A percentile compares a stretch with the other conserved stretches of the same genome.
Conservation (phyloP, 2,797 vertebrate species). For the Esox masquinongy region DNA sequence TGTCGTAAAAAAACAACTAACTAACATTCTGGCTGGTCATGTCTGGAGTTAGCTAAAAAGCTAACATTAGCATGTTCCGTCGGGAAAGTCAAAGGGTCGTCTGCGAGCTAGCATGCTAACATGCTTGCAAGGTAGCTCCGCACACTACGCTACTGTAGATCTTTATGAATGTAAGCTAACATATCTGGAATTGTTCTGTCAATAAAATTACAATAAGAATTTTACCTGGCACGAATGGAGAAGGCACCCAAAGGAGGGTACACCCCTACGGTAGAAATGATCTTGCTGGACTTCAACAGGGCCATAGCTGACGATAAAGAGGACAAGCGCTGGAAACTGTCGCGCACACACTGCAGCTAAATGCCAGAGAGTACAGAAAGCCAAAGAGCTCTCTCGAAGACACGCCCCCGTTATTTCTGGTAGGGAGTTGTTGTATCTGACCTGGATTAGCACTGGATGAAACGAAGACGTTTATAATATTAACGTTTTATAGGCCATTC, state of each 20-base stretch:
- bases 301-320: constrained; percentile 78
- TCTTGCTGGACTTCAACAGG: constrained; percentile 80
- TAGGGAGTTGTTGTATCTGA: too few species aligned
- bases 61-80: neutral
- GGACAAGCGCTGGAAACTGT: neutral
- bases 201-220: neutral
- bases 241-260: constrained; percentile 76
- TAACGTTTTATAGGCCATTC: too few species aligned
- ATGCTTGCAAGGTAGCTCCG: neutral
- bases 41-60: neutral
- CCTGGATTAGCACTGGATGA: too few species aligned
- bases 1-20: neutral
- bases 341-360: neutral
- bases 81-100: neutral
- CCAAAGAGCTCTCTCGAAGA: too few species aligned
- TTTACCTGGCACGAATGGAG: constrained; percentile 86
- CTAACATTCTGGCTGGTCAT: neutral
- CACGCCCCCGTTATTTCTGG: too few species aligned
- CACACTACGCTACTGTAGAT: neutral
- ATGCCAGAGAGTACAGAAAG: too few species aligned
- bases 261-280: constrained; percentile 67
- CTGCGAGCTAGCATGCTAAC: neutral
- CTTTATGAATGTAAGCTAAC: neutral
- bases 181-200: neutral
- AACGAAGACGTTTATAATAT: too few species aligned